Evolutionary conservation across 2,113 vertebrate species (phyloP).

Genomic region (Pseudolaguvia tuberculata): DNA sequence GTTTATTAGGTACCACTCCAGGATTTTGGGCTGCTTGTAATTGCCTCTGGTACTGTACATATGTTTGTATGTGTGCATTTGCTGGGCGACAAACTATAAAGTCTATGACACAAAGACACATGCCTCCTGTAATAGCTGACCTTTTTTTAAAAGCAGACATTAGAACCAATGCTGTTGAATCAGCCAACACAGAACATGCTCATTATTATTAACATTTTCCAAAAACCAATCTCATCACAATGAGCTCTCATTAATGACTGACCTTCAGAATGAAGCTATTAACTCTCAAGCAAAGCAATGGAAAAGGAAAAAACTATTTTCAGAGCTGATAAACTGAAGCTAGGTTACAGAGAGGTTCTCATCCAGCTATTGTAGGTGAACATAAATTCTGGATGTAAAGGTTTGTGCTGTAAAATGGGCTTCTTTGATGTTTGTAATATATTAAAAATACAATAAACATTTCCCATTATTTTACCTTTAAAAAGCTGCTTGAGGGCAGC

Average conservation of each 20-base stretch:
- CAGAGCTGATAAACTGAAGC: not conserved
- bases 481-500: too few relatives aligned
- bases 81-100: not conserved
- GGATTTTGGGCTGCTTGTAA: not conserved
- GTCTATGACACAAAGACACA: slow-evolving; percentile 1
- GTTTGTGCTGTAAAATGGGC: not conserved
- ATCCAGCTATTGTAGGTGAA: not conserved
- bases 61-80: not conserved
- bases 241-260: not conserved
- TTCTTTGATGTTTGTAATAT: not conserved
- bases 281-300: too few relatives aligned
- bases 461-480: too few relatives aligned
- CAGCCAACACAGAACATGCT: not conserved
- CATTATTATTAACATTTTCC: not conserved
- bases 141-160: slow-evolving; percentile 42
- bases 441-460: too few relatives aligned
- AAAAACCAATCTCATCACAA: not conserved
- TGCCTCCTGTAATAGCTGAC: slow-evolving; percentile 37
- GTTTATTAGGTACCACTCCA: not conserved
- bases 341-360: not conserved
- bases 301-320: not conserved
- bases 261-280: not conserved
- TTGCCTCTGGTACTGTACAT: not conserved
- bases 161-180: slow-evolving; percentile 9
- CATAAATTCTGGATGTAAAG: too few relatives aligned